phyloP scores from a whole-genome alignment of 2,113 vertebrate genomes.

The Opisthocomus hoazin region DNA sequence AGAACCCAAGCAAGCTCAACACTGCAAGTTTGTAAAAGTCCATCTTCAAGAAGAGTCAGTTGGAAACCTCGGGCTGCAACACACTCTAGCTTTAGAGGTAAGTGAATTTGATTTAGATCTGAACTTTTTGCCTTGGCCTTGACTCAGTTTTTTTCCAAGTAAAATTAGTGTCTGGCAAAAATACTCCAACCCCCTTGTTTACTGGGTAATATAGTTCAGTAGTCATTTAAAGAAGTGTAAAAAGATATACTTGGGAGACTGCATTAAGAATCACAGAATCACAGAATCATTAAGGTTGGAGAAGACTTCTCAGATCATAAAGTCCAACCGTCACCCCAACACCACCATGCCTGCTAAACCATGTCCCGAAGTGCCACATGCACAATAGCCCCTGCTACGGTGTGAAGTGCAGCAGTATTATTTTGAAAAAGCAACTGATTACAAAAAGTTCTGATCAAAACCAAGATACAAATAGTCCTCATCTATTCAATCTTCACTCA shows the following conservation, averaged over 20 bases:
- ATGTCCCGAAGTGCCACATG: too few relatives aligned
- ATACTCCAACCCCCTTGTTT: background rate
- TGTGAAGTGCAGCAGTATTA: background rate
- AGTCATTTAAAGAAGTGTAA: constrained; percentile 15
- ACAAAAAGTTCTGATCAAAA: constrained; percentile 26
- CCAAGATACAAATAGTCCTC: constrained; percentile 12
- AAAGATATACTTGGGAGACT: constrained; percentile 22
- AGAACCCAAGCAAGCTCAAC: background rate
- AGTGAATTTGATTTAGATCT: constrained; percentile 23
- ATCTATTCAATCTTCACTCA: constrained; percentile 43
- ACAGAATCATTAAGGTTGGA: too few relatives aligned
- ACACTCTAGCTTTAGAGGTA: background rate
- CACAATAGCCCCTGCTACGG: background rate
- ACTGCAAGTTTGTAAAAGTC: background rate
- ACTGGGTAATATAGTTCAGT: constrained; percentile 21
- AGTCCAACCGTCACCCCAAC: too few relatives aligned
- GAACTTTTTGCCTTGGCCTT: constrained; percentile 24
- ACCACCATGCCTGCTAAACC: too few relatives aligned
- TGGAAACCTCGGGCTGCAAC: background rate
- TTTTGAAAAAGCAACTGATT: background rate
- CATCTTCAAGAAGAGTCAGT: background rate
- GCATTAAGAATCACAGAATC: too few relatives aligned
- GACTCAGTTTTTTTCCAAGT: background rate
- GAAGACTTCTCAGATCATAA: too few relatives aligned
- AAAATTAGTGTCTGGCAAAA: constrained; percentile 45